Evolutionary conservation across 2,797 vertebrate genomes (phyloP).

Genomic region (Dryobates pubescens): DNA sequence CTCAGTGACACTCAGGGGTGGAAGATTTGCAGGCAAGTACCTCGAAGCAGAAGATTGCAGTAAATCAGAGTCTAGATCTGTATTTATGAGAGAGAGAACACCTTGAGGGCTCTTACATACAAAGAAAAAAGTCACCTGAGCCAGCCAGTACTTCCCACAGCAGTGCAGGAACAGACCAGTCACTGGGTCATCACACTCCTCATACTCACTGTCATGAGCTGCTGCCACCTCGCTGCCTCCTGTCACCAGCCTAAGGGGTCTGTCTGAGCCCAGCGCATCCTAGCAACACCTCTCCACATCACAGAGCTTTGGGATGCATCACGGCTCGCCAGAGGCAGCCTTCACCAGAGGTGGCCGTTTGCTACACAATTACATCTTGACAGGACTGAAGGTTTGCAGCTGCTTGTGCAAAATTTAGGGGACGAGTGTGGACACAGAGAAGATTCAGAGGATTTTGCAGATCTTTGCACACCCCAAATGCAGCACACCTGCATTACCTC

Average conservation of each 20-base stretch:
- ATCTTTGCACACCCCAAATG: not conserved
- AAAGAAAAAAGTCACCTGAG: not conserved
- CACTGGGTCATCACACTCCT: not conserved
- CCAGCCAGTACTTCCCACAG: not conserved
- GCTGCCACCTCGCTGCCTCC: not conserved
- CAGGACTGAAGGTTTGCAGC: not conserved
- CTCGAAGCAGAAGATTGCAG: rapidly evolving
- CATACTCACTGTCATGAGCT: rapidly evolving
- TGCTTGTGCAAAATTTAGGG: not conserved
- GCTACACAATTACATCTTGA: not conserved
- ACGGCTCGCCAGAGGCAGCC: too few relatives aligned
- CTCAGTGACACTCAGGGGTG: not conserved
- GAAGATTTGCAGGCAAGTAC: not conserved
- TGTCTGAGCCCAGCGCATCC: not conserved
- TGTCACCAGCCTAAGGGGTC: not conserved
- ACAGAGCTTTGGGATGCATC: not conserved
- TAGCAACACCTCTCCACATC: rapidly evolving
- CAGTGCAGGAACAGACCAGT: not conserved
- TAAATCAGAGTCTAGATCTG: not conserved
- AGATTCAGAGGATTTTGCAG: not conserved
- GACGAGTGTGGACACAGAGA: not conserved
- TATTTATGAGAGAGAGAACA: not conserved
- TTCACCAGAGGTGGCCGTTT: too few relatives aligned
- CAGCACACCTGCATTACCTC: not conserved
- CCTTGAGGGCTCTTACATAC: not conserved